Evolutionary conservation across 2,113 vertebrate species (phyloP), one percentile per base, ranked within the genome.

Genomic region (Salvelinus fontinalis): DNA sequence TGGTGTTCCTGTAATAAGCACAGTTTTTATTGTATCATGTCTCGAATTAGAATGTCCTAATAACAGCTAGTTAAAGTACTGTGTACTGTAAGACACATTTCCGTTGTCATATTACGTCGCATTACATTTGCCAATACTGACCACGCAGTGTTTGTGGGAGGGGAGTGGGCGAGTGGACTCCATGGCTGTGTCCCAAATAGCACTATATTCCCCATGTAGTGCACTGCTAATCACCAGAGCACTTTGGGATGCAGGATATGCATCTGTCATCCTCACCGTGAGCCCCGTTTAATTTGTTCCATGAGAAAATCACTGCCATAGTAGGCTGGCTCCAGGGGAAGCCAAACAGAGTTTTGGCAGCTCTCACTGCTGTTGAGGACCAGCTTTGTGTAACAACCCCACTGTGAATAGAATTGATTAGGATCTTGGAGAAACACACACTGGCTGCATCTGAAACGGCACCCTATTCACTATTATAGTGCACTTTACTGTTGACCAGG

Each of bases 231-330:
- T 8, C 84, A 73, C 77, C 71, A 71, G 74, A 78, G 73, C 9
- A 14, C 73, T 31, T 77, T 74, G 80, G 73, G 76, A 75, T 72
- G 75, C 74, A 79, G 83, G 2, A 78, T 68, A 69, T 67, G 70
- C 73, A 79, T 79, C 86, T 77, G 76, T 74, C 62, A 76, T 34
- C 48, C 74, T 80, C 74, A 7, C 59, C 68, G 69, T 34, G 76
- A 85, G 78, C 62, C 12, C 71, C 13, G 48, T 66, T 83, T 86
- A 87, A 88, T 88, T 79, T 81, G 81, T 71, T 88, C 84, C 86
- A 83, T 85, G 86, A 87, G 84, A 89, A 87, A 83, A 82, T 82
- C 79, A 78, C 73, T 70, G 80, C 65, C 34, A 76, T 88, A 82
- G 79, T 85, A 81, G 51, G 16, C 12, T 26, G 27, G n/a, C 31